Evolutionary conservation across 2,888 invertebrate genomes (phyloP), one percentile per base, ranked within the genome.

Genomic region (Boloria selene): DNA sequence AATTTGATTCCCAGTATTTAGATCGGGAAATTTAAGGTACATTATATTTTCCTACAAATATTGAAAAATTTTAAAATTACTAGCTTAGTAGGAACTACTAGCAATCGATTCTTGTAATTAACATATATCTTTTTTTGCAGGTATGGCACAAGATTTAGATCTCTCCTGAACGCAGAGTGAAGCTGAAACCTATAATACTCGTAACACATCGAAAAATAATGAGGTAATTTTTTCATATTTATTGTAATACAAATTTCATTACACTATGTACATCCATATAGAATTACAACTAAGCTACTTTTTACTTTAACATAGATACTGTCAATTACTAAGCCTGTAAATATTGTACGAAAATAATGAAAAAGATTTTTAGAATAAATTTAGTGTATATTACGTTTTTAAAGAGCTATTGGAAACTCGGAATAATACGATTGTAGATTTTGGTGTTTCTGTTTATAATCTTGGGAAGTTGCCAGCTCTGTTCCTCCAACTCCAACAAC

Each of bases 401-500:
- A 44, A 56, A 45, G 44, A 72, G 68, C 65, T 75, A 54, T 64
- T 56, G 44, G 45, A 62, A 68, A 70, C 64, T 65, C 49, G 52
- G 51, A 65, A 71, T 71, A 64, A 65, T 55, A 56, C 66, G 62
- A 68, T 71, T 67, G 69, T 68, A 65, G 61, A 68, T 64, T 45
- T 56, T 61, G 65, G 67, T 66, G 69, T 64, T 59, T 71, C 71
- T 72, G 70, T 71, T 74, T 74, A 74, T 74, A 74, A 69, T 72
- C 61, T 79, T 84, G 85, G 84, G 68, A 66, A 61, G 16, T 50
- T 70, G 81, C 85, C 85, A 84, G 78, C 67, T 69, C 71, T 73
- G 77, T 78, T 79, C 75, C 58, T 52, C 63, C 22, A 22, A 2
- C 49, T 62, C 58, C 63, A 68, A 59, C 69, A 68, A 62, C 76